Percentiles rank a stretch among this genome's conserved stretches.
These are phyloP conservation scores for Oreochromis tanganicae DNA, from an alignment of 2,113 vertebrate genomes.

Conservation along the genomic window DNA sequence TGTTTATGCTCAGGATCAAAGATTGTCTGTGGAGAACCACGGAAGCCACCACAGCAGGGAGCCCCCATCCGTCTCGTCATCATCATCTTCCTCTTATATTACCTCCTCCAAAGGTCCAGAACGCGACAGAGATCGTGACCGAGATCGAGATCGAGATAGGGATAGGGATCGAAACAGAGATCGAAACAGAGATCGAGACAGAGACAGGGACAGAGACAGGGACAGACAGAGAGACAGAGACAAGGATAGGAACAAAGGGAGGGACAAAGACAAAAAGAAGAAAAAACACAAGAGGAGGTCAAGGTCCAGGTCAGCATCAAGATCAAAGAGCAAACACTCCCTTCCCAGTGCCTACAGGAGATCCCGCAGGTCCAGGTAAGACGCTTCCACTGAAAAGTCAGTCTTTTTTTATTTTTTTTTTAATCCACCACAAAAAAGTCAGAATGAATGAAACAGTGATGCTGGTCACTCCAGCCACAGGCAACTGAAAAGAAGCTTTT, in stretches of 20 bases:
- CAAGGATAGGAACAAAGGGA: slow-evolving; percentile 44
- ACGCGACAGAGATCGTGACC: not conserved
- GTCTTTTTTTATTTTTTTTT: not conserved
- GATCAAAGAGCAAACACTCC: slow-evolving; percentile 84
- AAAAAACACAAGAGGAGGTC: slow-evolving; percentile 92
- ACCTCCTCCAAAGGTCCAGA: slow-evolving; percentile 37
- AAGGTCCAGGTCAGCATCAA: slow-evolving; percentile 78
- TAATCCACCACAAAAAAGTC: not conserved
- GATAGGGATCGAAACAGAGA: not conserved
- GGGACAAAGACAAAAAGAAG: slow-evolving; percentile 87
- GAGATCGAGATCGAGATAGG: not conserved
- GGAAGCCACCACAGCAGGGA: slow-evolving; percentile 36
- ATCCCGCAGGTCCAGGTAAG: slow-evolving; percentile 84
- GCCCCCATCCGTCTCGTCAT: slow-evolving; percentile 7
- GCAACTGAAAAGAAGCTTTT: not conserved
- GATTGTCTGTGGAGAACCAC: not conserved
- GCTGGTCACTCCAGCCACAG: not conserved
- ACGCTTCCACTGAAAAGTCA: not conserved
- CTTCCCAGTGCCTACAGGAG: slow-evolving; percentile 93
- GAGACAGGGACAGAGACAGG: not conserved
- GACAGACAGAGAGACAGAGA: slow-evolving; percentile 2
- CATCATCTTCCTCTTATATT: slow-evolving; percentile 48
- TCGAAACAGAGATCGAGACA: not conserved
- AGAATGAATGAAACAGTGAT: not conserved
- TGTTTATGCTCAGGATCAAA: slow-evolving; percentile 21